phyloP scores from a whole-genome alignment of 2,888 invertebrate species.

The Deroplatys truncata region DNA sequence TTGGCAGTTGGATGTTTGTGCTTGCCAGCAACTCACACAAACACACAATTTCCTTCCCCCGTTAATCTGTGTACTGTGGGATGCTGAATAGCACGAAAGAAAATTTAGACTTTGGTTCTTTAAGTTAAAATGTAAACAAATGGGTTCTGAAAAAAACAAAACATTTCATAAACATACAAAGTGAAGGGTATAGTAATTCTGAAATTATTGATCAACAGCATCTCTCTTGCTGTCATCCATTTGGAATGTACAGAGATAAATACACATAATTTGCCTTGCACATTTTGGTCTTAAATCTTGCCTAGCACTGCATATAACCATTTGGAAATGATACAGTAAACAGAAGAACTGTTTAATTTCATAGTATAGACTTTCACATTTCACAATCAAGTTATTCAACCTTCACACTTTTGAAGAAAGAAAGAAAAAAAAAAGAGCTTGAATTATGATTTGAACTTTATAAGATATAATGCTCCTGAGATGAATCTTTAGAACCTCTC shows the following conservation, averaged over 20 bases:
- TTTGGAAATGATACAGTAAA: background rate
- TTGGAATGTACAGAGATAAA: slow-evolving; percentile 3
- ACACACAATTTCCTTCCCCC: background rate
- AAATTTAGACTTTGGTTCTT: background rate
- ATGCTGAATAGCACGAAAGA: background rate
- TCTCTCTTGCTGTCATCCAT: slow-evolving; percentile 1
- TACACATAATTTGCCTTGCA: slow-evolving; percentile 9
- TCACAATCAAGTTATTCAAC: background rate
- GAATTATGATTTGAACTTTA: background rate
- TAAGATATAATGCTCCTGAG: background rate
- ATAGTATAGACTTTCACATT: slow-evolving; percentile 4
- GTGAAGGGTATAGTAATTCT: background rate
- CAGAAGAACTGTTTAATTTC: background rate
- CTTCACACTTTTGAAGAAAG: background rate
- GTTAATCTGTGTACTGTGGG: background rate
- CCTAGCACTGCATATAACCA: slow-evolving; percentile 2
- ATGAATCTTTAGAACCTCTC: background rate
- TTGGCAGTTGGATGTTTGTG: background rate
- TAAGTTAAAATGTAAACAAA: background rate
- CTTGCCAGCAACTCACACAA: background rate
- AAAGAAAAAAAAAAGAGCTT: background rate
- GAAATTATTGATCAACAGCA: background rate
- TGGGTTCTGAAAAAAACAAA: background rate
- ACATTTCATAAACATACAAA: background rate
- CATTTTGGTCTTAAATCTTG: slow-evolving; percentile 5